Conservation (phyloP, 2,888 invertebrate genomes). For the Heliconius hortense region DNA sequence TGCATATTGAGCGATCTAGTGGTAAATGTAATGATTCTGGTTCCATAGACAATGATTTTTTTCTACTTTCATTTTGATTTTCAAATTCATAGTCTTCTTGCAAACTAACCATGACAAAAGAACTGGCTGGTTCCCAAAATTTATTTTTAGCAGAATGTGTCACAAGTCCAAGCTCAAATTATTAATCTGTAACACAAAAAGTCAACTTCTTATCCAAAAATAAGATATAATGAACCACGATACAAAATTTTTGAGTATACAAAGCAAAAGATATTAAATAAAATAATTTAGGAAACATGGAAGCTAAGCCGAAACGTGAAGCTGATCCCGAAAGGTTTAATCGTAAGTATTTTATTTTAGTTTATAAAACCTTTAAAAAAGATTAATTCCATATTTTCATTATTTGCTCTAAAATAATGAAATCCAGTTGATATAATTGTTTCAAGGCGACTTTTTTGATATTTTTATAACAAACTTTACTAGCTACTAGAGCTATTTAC, state of each 20-base stretch:
- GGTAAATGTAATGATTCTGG: conserved; percentile 70
- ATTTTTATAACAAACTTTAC: background rate
- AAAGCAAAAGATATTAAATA: conserved; percentile 31
- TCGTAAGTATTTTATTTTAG: conserved; percentile 51
- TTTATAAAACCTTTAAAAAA: background rate
- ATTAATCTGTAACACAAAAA: conserved; percentile 59
- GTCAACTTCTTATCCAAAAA: conserved; percentile 50
- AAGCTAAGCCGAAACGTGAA: conserved; percentile 41
- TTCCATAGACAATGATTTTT: conserved; percentile 65
- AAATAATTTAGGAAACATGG: conserved; percentile 40
- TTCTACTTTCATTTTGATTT: conserved; percentile 54
- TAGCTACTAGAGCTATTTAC: background rate
- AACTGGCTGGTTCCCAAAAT: conserved; percentile 71
- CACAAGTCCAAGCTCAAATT: conserved; percentile 55
- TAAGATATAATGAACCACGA: conserved; percentile 49
- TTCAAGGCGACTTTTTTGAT: background rate
- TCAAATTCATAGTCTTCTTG: conserved; percentile 72
- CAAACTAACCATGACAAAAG: conserved; percentile 68
- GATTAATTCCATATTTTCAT: background rate
- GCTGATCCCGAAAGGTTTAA: conserved; percentile 49
- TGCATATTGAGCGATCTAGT: conserved; percentile 69
- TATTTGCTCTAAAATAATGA: background rate
- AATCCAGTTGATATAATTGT: background rate
- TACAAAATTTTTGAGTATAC: conserved; percentile 47
- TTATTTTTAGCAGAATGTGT: conserved; percentile 65